phyloP scores from a whole-genome alignment of 2,888 invertebrate genomes.

The Apantesis nais region DNA sequence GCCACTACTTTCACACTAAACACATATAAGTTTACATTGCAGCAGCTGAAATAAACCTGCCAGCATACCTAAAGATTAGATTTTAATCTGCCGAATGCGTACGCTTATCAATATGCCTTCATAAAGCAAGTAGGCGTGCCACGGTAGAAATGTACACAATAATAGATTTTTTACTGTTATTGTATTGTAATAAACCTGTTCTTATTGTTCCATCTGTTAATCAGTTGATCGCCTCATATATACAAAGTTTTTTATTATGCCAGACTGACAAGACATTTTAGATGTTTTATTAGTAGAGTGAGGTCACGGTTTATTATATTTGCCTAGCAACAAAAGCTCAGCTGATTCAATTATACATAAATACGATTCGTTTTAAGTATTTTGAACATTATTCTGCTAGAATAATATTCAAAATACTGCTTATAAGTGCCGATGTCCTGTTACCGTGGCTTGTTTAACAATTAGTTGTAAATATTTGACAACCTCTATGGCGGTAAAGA shows the following conservation, averaged over 20 bases:
- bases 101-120: conserved; percentile 22
- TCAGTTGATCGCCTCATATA: background rate
- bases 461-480: conserved; percentile 1
- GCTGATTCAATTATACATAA: background rate
- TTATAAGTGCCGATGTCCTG: background rate
- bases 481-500: background rate
- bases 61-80: conserved; percentile 2
- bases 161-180: conserved; percentile 1
- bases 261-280: background rate
- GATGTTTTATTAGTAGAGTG: background rate
- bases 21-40: background rate
- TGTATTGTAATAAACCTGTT: background rate
- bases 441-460: background rate
- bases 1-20: conserved; percentile 4
- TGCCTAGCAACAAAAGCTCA: conserved; percentile 1
- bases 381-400: no score
- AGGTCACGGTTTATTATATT: background rate
- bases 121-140: conserved; percentile 17
- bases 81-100: background rate
- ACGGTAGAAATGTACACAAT: conserved; percentile 6
- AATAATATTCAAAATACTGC: background rate
- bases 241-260: conserved; percentile 1
- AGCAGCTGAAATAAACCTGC: background rate
- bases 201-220: conserved; percentile 8
- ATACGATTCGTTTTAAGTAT: no score